Conservation (phyloP, 2,797 vertebrate genomes). For the Labeo calbasu region DNA sequence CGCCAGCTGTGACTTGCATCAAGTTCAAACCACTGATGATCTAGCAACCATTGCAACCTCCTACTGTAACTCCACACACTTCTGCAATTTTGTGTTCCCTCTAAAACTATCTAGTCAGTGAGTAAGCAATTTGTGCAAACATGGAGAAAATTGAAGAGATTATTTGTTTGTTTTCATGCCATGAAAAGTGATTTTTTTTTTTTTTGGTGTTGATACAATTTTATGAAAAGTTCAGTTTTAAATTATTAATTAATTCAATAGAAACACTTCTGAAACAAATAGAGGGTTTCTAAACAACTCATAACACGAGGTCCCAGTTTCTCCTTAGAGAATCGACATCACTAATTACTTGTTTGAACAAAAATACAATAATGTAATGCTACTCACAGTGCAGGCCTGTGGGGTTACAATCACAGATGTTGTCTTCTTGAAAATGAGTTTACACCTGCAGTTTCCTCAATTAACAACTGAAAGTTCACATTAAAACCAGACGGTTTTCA, state of each 20-base stretch:
- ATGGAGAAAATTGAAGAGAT: not conserved
- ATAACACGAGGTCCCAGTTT: not conserved
- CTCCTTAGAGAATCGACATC: not conserved
- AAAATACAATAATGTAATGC: not conserved
- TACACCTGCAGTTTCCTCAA: conserved; percentile 5
- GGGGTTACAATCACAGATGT: not conserved
- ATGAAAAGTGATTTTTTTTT: not conserved
- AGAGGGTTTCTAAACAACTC: not conserved
- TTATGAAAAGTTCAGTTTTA: not conserved
- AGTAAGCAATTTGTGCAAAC: conserved; percentile 5
- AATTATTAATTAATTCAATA: not conserved
- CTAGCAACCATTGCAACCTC: not conserved
- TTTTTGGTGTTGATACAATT: not conserved
- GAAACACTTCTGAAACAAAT: not conserved
- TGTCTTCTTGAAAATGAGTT: conserved; percentile 23
- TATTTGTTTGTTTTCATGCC: not conserved
- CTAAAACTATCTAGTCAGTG: not conserved
- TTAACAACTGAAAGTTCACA: not conserved
- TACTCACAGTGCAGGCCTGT: not conserved
- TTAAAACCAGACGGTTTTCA: not conserved
- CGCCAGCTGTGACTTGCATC: not conserved
- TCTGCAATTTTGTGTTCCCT: not conserved
- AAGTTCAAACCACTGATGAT: not conserved
- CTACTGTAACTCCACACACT: not conserved
- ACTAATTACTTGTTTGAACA: conserved; percentile 14